Evolutionary conservation across 2,888 invertebrate species (phyloP).

Genomic region (Dolomedes plantarius): DNA sequence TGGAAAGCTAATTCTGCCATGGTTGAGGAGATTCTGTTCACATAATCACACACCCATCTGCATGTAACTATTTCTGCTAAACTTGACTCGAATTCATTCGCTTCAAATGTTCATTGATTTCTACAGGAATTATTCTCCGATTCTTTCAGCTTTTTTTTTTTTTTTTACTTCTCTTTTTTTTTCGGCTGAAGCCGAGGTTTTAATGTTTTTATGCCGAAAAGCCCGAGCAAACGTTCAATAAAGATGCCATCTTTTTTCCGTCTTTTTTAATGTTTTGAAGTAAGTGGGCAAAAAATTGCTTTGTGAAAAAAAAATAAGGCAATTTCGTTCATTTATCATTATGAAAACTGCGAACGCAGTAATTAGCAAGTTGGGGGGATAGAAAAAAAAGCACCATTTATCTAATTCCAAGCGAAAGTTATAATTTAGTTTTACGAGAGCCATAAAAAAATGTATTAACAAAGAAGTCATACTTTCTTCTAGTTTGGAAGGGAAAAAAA

Average conservation of each 20-base stretch:
- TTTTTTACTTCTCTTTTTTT: neutral
- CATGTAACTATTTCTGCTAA: slow-evolving; percentile 2
- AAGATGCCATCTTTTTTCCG: neutral
- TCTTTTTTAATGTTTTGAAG: slow-evolving; percentile 5
- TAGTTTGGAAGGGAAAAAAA: slow-evolving; percentile 8
- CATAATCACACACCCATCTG: neutral
- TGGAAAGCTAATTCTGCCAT: neutral
- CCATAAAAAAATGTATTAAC: slow-evolving; percentile 42
- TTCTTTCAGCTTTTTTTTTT: neutral
- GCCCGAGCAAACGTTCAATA: neutral
- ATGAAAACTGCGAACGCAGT: slow-evolving; percentile 1
- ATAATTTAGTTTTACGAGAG: slow-evolving; percentile 12
- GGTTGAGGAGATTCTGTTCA: neutral
- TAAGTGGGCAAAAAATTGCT: slow-evolving; percentile 9
- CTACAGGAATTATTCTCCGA: neutral
- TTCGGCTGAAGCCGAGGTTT: neutral
- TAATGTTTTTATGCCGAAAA: neutral
- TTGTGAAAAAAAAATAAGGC: neutral
- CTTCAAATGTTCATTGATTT: neutral
- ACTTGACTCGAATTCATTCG: neutral
- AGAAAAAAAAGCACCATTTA: slow-evolving; percentile 17
- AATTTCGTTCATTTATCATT: slow-evolving; percentile 20
- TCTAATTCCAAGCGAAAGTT: slow-evolving; percentile 19
- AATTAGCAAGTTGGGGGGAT: slow-evolving; percentile 3
- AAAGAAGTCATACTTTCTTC: slow-evolving; percentile 41